phyloP scores from a whole-genome alignment of 2,797 vertebrate species.

The Kryptolebias ocellatus region DNA sequence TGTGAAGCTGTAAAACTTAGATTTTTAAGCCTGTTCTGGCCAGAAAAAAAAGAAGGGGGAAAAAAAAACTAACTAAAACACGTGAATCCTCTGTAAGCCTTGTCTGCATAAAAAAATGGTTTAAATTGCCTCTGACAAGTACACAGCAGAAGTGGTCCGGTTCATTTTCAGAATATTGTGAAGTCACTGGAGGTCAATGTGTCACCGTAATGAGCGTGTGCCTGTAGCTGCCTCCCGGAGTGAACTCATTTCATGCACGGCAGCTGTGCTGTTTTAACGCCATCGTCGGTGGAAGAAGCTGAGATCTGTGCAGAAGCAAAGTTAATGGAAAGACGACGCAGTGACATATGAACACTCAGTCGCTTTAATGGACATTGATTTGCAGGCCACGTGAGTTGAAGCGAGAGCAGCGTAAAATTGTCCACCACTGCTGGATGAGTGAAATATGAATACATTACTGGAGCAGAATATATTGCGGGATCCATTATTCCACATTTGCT shows the following conservation, averaged over 20 bases:
- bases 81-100: slow-evolving; percentile 24
- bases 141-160: slow-evolving; percentile 32
- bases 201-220: slow-evolving; percentile 60
- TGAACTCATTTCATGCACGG: slow-evolving; percentile 11
- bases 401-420: slow-evolving; percentile 53
- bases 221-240: slow-evolving; percentile 57
- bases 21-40: slow-evolving; percentile 31
- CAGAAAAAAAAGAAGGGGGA: slow-evolving; percentile 6
- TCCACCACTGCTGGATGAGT: slow-evolving; percentile 43
- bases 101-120: slow-evolving; percentile 46
- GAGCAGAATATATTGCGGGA: slow-evolving; percentile 41
- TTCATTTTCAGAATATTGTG: slow-evolving; percentile 52
- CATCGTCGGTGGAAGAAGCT: slow-evolving; percentile 11
- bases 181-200: slow-evolving; percentile 57
- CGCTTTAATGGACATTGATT: slow-evolving; percentile 76
- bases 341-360: slow-evolving; percentile 59
- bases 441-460: slow-evolving; percentile 64
- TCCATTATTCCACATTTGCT: slow-evolving; percentile 60
- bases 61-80: background rate
- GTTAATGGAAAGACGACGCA: slow-evolving; percentile 57
- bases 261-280: slow-evolving; percentile 22
- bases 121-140: slow-evolving; percentile 37
- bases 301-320: slow-evolving; percentile 37
- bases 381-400: slow-evolving; percentile 51
- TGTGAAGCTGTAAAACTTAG: slow-evolving; percentile 55